Conservation (phyloP, 2,797 vertebrate species). For the Chelon labrosus region DNA sequence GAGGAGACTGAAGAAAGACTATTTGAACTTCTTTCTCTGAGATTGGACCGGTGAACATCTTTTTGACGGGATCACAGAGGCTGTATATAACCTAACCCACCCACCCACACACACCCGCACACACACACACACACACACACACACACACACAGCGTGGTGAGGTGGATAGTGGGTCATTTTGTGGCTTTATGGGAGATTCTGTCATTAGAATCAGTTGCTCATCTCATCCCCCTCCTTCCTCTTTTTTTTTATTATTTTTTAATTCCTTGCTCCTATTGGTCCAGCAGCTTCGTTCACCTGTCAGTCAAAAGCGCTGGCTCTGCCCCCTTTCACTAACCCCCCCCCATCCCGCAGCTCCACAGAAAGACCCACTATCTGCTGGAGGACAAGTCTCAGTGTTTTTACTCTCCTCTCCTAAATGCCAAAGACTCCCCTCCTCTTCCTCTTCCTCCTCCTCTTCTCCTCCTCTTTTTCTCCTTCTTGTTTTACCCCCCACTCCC, state of each 20-base stretch:
- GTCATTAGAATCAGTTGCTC: conserved; percentile 59
- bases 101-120: conserved; percentile 23
- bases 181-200: conserved; percentile 94
- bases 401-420: conserved; percentile 52
- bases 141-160: conserved; percentile 53
- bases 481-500: conserved; percentile 54
- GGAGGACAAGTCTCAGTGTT: conserved; percentile 69
- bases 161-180: conserved; percentile 99
- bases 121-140: conserved; percentile 22
- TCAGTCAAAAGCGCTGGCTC: conserved; percentile 69
- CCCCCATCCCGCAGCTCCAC: conserved; percentile 81
- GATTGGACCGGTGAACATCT: conserved; percentile 72
- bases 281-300: conserved; percentile 75
- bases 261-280: conserved; percentile 80
- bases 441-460: not conserved
- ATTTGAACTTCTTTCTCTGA: conserved; percentile 64
- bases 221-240: conserved; percentile 49
- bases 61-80: conserved; percentile 64
- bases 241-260: conserved; percentile 27
- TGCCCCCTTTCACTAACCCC: conserved; percentile 72
- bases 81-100: conserved; percentile 38
- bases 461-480: conserved; percentile 9
- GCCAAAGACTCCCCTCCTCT: conserved; percentile 54
- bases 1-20: conserved; percentile 50
- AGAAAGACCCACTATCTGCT: conserved; percentile 90